These are phyloP conservation scores for Amia ocellicauda DNA, from an alignment of 2,113 vertebrate species.

Conservation along the genomic window DNA sequence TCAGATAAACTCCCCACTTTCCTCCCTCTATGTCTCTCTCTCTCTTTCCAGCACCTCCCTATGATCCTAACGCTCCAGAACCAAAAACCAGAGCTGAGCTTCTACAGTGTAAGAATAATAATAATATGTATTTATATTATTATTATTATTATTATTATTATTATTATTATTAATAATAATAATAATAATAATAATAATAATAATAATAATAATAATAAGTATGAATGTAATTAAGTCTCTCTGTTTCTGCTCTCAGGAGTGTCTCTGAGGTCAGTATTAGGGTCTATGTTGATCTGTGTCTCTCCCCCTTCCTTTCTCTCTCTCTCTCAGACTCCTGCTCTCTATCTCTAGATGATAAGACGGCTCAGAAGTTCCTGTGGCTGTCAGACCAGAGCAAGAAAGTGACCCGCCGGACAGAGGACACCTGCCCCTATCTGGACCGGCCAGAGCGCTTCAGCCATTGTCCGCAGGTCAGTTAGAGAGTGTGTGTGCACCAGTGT, in stretches of 20 bases:
- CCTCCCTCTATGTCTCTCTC: constrained; percentile 51
- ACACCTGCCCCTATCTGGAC: constrained; percentile 61
- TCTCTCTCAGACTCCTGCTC: constrained; percentile 55
- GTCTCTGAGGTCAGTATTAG: background rate
- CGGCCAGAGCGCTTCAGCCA: constrained; percentile 65
- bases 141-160: background rate
- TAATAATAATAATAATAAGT: background rate
- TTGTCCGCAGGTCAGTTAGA: constrained; percentile 56
- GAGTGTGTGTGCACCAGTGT: background rate
- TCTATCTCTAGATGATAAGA: constrained; percentile 60
- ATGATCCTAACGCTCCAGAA: constrained; percentile 62
- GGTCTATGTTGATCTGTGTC: background rate
- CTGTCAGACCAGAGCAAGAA: constrained; percentile 57
- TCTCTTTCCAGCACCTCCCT: constrained; percentile 49
- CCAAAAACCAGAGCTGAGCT: constrained; percentile 62
- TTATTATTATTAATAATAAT: background rate
- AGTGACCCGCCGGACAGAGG: constrained; percentile 56
- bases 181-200: background rate
- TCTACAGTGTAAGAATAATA: constrained; percentile 50
- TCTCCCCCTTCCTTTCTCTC: background rate
- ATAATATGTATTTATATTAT: too few species aligned
- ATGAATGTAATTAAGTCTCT: background rate
- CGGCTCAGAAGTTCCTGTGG: constrained; percentile 67
- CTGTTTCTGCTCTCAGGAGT: background rate
- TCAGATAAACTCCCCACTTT: too few species aligned